Conservation (phyloP, 2,888 invertebrate species). For the Yponomeuta evonymella region DNA sequence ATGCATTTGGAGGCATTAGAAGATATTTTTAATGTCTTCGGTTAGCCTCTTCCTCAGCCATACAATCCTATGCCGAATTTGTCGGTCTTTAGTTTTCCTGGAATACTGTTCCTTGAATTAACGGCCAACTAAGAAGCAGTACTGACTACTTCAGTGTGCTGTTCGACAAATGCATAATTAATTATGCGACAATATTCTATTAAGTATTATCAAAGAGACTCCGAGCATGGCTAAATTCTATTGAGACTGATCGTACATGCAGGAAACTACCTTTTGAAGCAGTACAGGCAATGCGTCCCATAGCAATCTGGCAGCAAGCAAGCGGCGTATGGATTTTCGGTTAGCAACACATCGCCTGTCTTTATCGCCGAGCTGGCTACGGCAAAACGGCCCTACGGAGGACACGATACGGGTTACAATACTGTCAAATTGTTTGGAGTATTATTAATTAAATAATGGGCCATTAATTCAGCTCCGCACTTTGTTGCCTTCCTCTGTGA, state of each 20-base stretch:
- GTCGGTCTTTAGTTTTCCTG: too few relatives aligned
- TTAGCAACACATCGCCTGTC: constrained; percentile 83
- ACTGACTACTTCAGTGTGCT: too few relatives aligned
- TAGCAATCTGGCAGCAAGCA: constrained; percentile 83
- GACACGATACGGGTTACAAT: not conserved
- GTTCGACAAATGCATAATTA: too few relatives aligned
- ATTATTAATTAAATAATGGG: not conserved
- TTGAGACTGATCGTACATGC: not conserved
- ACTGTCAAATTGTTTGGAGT: not conserved
- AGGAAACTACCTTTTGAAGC: constrained; percentile 79
- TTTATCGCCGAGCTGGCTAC: constrained; percentile 78
- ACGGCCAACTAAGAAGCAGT: too few relatives aligned
- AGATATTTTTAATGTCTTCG: too few relatives aligned
- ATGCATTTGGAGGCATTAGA: too few relatives aligned
- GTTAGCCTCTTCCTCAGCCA: too few relatives aligned
- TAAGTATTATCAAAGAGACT: too few relatives aligned
- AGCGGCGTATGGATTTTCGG: constrained; percentile 84
- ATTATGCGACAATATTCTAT: too few relatives aligned
- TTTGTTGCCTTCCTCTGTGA: constrained; percentile 75
- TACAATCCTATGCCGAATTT: too few relatives aligned
- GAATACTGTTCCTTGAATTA: too few relatives aligned
- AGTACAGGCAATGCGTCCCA: constrained; percentile 88
- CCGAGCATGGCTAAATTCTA: too few relatives aligned
- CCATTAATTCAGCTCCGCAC: constrained; percentile 29
- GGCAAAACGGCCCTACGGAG: constrained; percentile 79